A percentile compares a stretch with the other conserved stretches of the same genome.
These are phyloP conservation scores for Proteles cristata DNA, from an alignment of 2,113 vertebrate species.

Conservation along the genomic window DNA sequence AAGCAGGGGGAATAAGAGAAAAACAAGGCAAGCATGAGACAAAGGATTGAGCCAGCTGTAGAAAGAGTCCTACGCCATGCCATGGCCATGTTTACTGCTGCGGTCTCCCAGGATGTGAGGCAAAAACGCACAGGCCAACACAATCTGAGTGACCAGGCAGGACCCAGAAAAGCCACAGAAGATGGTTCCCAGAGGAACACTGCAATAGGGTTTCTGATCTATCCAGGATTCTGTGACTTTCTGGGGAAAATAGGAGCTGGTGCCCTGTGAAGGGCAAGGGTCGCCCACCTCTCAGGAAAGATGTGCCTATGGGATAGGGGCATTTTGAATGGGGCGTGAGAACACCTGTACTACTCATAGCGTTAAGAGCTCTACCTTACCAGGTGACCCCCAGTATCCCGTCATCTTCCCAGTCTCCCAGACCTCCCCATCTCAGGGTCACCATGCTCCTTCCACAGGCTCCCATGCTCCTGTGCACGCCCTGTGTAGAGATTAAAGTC, in stretches of 20 bases:
- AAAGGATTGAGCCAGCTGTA: background rate
- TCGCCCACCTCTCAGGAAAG: too few relatives aligned
- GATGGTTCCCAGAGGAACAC: too few relatives aligned
- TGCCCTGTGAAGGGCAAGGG: background rate
- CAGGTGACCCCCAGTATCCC: rapidly evolving
- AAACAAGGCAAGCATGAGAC: background rate
- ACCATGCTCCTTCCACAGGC: background rate
- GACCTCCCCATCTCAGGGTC: background rate
- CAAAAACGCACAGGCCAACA: background rate
- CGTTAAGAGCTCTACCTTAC: background rate
- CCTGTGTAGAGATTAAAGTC: too few relatives aligned
- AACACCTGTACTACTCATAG: background rate
- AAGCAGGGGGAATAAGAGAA: background rate
- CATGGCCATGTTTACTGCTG: background rate
- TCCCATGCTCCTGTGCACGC: background rate
- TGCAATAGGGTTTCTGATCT: too few relatives aligned
- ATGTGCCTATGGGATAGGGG: background rate
- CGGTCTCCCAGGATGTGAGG: background rate
- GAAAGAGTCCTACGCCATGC: background rate
- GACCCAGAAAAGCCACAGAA: too few relatives aligned
- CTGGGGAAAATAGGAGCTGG: background rate
- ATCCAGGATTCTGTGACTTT: background rate
- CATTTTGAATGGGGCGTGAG: background rate
- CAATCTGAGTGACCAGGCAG: background rate
- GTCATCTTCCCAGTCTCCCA: background rate